A percentile compares a stretch with the other conserved stretches of the same genome.
Conservation (phyloP, 2,888 invertebrate genomes). For the Conops quadrifasciatus region DNA sequence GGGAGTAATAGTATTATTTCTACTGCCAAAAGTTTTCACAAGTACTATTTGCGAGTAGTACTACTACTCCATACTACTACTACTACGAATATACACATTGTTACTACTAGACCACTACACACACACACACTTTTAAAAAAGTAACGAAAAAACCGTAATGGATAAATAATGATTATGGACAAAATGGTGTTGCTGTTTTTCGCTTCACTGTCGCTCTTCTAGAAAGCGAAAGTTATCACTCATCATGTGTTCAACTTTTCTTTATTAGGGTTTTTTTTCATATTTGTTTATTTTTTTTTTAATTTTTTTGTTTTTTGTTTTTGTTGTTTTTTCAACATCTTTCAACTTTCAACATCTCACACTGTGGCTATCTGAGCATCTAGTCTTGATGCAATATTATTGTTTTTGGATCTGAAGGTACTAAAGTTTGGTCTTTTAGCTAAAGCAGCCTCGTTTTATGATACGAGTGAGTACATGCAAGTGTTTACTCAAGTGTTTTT, state of each 20-base stretch:
- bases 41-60: no score
- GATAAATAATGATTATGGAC: neutral
- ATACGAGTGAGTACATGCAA: no score
- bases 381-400: neutral
- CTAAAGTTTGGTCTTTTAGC: neutral
- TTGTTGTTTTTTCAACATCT: neutral
- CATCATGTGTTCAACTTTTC: neutral
- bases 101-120: no score
- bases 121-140: no score
- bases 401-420: neutral
- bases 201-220: neutral
- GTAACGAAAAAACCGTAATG: no score
- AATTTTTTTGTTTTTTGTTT: constrained; percentile 1
- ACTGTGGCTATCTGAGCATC: no score
- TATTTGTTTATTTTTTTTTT: neutral
- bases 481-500: neutral
- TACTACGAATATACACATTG: no score
- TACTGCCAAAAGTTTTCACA: no score
- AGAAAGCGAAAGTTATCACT: constrained; percentile 31
- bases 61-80: no score
- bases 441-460: neutral
- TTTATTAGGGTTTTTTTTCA: neutral
- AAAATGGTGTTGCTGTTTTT: neutral
- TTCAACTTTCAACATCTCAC: neutral
- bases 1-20: no score